Conservation (phyloP, 1,140 invertebrate species). For the Onthophagus taurus region DNA sequence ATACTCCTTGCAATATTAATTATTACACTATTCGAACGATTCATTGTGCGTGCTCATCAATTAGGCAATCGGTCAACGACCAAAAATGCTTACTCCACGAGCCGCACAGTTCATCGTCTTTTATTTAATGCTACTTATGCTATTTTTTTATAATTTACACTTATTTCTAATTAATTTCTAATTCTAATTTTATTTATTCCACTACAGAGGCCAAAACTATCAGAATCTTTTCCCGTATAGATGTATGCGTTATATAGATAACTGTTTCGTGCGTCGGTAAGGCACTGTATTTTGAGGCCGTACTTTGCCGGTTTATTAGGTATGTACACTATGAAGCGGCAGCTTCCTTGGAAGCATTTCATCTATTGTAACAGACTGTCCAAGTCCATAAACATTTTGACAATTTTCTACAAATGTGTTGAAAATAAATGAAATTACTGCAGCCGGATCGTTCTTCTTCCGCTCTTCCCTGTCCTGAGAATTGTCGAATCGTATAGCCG, state of each 20-base stretch:
- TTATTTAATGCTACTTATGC: too few species aligned
- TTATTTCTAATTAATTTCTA: too few species aligned
- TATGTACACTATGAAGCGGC: conserved; percentile 15
- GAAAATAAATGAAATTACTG: conserved; percentile 10
- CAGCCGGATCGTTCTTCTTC: conserved; percentile 9
- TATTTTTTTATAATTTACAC: too few species aligned
- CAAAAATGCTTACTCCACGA: too few species aligned
- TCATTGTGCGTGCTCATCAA: too few species aligned
- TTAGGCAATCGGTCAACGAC: too few species aligned
- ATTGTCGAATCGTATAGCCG: conserved; percentile 6
- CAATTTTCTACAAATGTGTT: conserved; percentile 9
- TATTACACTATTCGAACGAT: too few species aligned
- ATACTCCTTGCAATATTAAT: too few species aligned
- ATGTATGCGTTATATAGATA: conserved; percentile 27
- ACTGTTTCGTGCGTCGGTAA: background rate
- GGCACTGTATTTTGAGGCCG: conserved; percentile 35
- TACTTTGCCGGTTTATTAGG: conserved; percentile 26
- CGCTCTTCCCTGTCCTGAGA: conserved; percentile 5
- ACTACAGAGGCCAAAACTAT: conserved; percentile 18
- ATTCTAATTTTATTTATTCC: background rate
- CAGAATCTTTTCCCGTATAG: conserved; percentile 32
- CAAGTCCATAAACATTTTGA: conserved; percentile 6
- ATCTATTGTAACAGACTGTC: conserved; percentile 8
- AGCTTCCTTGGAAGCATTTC: conserved; percentile 13
- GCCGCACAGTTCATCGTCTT: too few species aligned